phyloP scores from a whole-genome alignment of 2,888 invertebrate species.

The Chromoteleia sp. region DNA sequence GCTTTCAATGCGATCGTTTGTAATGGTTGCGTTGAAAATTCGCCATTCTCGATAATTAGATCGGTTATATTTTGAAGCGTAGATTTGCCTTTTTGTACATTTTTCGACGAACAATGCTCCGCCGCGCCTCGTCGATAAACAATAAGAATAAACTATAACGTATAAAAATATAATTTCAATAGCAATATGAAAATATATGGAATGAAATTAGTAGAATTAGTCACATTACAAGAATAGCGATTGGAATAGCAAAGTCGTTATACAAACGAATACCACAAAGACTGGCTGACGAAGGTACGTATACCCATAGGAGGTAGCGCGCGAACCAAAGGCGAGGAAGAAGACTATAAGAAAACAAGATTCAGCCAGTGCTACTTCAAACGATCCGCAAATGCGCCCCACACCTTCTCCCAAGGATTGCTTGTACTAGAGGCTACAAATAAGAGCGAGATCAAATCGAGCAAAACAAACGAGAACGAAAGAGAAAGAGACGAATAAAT shows the following conservation, averaged over 20 bases:
- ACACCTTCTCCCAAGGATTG: slow-evolving; percentile 72
- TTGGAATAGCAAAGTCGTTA: slow-evolving; percentile 77
- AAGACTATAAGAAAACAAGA: slow-evolving; percentile 74
- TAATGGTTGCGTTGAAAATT: too few relatives aligned
- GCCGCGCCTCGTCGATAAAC: too few relatives aligned
- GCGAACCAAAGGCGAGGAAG: slow-evolving; percentile 72
- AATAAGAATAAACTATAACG: not conserved
- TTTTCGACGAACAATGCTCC: too few relatives aligned
- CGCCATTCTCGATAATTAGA: too few relatives aligned
- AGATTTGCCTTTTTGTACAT: too few relatives aligned
- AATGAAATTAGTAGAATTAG: slow-evolving; percentile 69
- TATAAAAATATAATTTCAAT: slow-evolving; percentile 9
- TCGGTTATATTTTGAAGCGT: too few relatives aligned
- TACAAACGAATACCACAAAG: slow-evolving; percentile 82
- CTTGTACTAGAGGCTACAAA: slow-evolving; percentile 71
- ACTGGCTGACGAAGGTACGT: slow-evolving; percentile 74
- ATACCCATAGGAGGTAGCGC: slow-evolving; percentile 69
- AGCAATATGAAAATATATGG: slow-evolving; percentile 62
- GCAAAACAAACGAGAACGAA: slow-evolving; percentile 67
- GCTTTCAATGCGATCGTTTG: too few relatives aligned
- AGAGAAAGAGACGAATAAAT: slow-evolving; percentile 65
- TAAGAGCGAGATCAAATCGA: slow-evolving; percentile 69
- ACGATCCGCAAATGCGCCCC: slow-evolving; percentile 82
- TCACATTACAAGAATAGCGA: slow-evolving; percentile 65
- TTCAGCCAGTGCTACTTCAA: slow-evolving; percentile 80